These are phyloP conservation scores for Tachina fera DNA, from an alignment of 2,888 invertebrate species.

Conservation along the genomic window DNA sequence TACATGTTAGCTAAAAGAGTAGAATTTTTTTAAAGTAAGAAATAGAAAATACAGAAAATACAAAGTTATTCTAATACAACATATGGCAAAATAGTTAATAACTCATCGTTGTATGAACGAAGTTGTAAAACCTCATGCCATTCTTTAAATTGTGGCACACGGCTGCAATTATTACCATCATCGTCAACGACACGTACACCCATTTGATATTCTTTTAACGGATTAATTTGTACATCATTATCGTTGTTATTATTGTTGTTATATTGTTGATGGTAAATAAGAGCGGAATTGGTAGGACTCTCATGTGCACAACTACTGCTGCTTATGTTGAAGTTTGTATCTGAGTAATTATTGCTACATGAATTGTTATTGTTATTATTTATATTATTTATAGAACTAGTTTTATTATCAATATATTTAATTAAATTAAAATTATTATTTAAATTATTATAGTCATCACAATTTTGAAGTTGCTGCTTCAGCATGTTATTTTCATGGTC, in stretches of 20 bases:
- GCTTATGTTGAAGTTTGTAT: slow-evolving; percentile 49
- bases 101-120: slow-evolving; percentile 89
- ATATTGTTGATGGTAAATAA: background rate
- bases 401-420: slow-evolving; percentile 71
- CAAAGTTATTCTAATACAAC: slow-evolving; percentile 93
- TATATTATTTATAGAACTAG: slow-evolving; percentile 70
- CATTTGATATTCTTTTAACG: slow-evolving; percentile 76
- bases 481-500: slow-evolving; percentile 56
- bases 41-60: background rate
- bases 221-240: slow-evolving; percentile 45
- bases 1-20: background rate
- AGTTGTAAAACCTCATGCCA: slow-evolving; percentile 94
- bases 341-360: slow-evolving; percentile 66
- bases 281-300: slow-evolving; percentile 18
- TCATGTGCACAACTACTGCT: slow-evolving; percentile 52
- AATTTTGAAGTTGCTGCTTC: slow-evolving; percentile 73
- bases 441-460: slow-evolving; percentile 75
- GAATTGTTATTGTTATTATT: slow-evolving; percentile 63
- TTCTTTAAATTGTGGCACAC: slow-evolving; percentile 87
- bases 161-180: slow-evolving; percentile 73
- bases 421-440: slow-evolving; percentile 74
- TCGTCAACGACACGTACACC: slow-evolving; percentile 76
- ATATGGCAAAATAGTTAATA: slow-evolving; percentile 96
- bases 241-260: slow-evolving; percentile 24
- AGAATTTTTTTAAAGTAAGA: background rate